A percentile compares a stretch with the other conserved stretches of the same genome.
phyloP scores from a whole-genome alignment of 2,113 vertebrate genomes.

The Euleptes europaea region DNA sequence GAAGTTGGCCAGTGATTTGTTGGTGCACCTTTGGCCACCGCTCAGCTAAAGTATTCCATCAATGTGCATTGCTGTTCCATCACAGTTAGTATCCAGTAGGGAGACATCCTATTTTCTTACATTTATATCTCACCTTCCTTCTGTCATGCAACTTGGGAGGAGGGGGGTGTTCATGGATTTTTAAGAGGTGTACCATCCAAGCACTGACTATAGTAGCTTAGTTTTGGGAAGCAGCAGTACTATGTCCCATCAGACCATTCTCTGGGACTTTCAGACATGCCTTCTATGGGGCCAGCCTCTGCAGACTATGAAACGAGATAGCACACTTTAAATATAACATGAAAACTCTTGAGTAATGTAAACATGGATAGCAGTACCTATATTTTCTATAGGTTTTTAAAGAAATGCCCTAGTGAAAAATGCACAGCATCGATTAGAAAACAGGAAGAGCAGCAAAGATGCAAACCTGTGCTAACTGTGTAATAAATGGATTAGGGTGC shows the following conservation, averaged over 20 bases:
- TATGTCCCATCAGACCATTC: too few relatives aligned
- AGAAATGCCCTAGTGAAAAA: background rate
- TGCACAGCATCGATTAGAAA: too few relatives aligned
- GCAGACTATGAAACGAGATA: background rate
- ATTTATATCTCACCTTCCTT: too few relatives aligned
- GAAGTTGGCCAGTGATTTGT: background rate
- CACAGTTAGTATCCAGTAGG: too few relatives aligned
- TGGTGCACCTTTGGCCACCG: background rate
- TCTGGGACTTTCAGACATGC: background rate
- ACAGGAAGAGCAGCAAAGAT: background rate
- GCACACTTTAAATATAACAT: background rate
- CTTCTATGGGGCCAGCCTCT: background rate
- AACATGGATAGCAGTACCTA: background rate
- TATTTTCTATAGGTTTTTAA: background rate
- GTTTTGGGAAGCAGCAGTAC: too few relatives aligned
- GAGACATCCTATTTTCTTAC: too few relatives aligned
- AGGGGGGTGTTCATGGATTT: too few relatives aligned
- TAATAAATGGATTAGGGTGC: background rate
- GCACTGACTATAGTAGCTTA: too few relatives aligned
- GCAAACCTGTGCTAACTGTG: background rate
- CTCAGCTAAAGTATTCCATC: background rate
- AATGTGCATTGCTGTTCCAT: background rate
- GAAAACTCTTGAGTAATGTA: background rate
- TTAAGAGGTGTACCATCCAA: too few relatives aligned
- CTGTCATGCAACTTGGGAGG: background rate